Base-by-base conservation (phyloP, 1,140 invertebrate species). In the Harpegnathos saltator region DNA sequence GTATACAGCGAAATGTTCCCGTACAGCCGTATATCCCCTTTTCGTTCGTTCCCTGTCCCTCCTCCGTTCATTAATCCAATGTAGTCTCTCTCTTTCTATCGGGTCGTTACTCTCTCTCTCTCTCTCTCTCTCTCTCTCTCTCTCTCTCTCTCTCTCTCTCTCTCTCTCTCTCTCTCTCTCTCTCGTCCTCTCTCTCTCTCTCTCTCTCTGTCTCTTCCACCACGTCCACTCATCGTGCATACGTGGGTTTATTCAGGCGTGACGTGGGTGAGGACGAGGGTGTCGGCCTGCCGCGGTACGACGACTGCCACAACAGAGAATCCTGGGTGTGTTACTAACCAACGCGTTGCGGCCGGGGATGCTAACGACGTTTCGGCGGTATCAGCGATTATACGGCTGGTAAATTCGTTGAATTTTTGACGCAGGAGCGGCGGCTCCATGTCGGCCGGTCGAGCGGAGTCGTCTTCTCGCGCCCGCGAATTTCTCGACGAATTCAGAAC, bases 241-340 rank as follows among this genome's bases (percentile, higher is more conserved):
- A 54, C 38, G 54, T 62, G 74, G 63, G 86, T 88, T 88, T 88
- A 85, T 87, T 88, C 77, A 88, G 68, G 66, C 68, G 78, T 86
- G 29, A 86, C 75, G 82, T 86, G 82, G 69, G 85, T 71, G 85
- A 84, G 66, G 77, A 71, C 65, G 82, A 50, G 86, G 85, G 56
- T 87, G 81, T 86, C 68, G 66, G 81, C 65, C 59, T 74, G 85
- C n/a, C n/a, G 72, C 80, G 83, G 80, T 69, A 86, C 68, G 63
- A 83, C 52, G 73, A 69, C 73, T 84, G 50, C 68, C 69, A 71
- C 69, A 85, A 58, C 74, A 59, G 71, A 73, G 63, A 75, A 89
- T 87, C 85, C 61, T 77, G 82, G 85, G 78, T 81, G 85, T 82
- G 85, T 88, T 86, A 63, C 68, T 82, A 84, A 85, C 78, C 56